These are phyloP conservation scores for Lampris incognitus DNA, from an alignment of 2,113 vertebrate genomes.

Conservation along the genomic window DNA sequence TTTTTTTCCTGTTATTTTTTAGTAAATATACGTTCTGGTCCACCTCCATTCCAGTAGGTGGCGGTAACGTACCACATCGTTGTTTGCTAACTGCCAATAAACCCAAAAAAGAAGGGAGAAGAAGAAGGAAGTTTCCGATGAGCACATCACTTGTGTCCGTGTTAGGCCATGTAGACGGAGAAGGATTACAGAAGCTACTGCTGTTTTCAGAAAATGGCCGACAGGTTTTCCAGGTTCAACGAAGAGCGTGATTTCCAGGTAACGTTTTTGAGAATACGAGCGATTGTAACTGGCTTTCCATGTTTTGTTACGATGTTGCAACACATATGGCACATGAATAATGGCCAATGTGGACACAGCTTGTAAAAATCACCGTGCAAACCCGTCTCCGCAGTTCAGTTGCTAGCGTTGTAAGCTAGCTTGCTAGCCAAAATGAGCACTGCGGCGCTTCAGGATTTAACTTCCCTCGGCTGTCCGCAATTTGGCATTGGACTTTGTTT, in stretches of 20 bases:
- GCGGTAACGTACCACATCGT: conserved; percentile 2
- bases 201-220: conserved; percentile 93
- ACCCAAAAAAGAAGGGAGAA: no score
- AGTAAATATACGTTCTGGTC: no score
- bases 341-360: not conserved
- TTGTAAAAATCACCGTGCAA: not conserved
- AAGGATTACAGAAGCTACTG: conserved; percentile 65
- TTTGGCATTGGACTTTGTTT: conserved; percentile 7
- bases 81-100: no score
- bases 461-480: conserved; percentile 30
- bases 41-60: no score
- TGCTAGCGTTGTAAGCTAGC: conserved; percentile 70
- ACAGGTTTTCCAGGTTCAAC: conserved; percentile 98
- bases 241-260: conserved; percentile 99
- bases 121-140: no score
- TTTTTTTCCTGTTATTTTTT: no score
- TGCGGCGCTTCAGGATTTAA: conserved; percentile 62
- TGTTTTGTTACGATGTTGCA: not conserved
- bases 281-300: not conserved
- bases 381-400: conserved; percentile 8
- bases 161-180: conserved; percentile 33
- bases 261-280: conserved; percentile 57
- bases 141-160: not conserved
- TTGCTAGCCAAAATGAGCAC: conserved; percentile 42
- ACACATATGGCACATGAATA: not conserved